Evolutionary conservation across 1,140 invertebrate genomes (phyloP).

Genomic region (Mylabris phalerata): DNA sequence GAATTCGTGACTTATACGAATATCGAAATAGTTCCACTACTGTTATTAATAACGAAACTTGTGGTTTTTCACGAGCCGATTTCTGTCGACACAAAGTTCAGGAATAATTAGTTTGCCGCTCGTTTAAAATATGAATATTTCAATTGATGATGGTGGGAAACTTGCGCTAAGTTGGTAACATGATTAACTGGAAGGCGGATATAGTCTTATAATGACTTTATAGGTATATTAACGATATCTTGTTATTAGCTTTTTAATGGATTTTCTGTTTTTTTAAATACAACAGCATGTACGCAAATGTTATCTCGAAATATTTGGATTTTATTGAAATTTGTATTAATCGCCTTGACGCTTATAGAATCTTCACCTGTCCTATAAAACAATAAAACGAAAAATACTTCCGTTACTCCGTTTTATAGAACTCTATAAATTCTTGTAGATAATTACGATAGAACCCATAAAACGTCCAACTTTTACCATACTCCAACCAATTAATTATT

Average conservation of each 20-base stretch:
- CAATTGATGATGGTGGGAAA: constrained; percentile 29
- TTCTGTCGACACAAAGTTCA: too few species aligned
- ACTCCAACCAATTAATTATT: too few species aligned
- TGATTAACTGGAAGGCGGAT: constrained; percentile 30
- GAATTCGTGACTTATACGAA: too few species aligned
- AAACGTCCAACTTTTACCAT: too few species aligned
- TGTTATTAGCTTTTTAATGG: constrained; percentile 23
- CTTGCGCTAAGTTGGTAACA: constrained; percentile 23
- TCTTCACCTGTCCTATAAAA: constrained; percentile 13
- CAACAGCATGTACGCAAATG: too few species aligned
- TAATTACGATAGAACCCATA: too few species aligned
- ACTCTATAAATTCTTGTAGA: neutral
- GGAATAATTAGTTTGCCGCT: constrained; percentile 17
- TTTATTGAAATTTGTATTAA: too few species aligned
- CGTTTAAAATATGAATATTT: constrained; percentile 23
- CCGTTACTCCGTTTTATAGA: constrained; percentile 6
- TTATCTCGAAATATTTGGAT: too few species aligned
- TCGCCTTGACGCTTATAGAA: neutral
- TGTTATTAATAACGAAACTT: neutral
- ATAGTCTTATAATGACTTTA: constrained; percentile 27
- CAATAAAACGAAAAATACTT: constrained; percentile 8
- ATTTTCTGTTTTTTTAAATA: neutral
- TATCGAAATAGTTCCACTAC: neutral
- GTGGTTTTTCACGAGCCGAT: neutral
- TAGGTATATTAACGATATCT: constrained; percentile 26